Evolutionary conservation across 2,888 invertebrate genomes (phyloP).

Genomic region (Sicus ferrugineus): DNA sequence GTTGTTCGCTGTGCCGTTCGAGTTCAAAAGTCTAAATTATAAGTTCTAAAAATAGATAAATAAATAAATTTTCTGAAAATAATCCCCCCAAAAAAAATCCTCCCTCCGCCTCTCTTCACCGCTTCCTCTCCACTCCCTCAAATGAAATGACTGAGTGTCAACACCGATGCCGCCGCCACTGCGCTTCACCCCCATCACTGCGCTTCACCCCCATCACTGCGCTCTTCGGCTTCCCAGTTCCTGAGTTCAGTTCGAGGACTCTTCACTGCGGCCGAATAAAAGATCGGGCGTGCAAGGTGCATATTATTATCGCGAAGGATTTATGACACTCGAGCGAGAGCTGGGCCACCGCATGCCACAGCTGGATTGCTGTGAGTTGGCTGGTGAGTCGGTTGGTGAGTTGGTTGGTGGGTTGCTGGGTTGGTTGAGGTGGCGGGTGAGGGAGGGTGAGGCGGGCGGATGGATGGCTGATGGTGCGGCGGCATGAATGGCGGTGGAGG

Average conservation of each 20-base stretch:
- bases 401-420: neutral
- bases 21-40: constrained; percentile 41
- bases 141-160: neutral
- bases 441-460: constrained; percentile 1
- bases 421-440: neutral
- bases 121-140: neutral
- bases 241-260: too few species aligned
- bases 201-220: neutral
- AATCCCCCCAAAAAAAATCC: neutral
- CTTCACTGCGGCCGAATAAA: constrained; percentile 35
- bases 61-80: neutral
- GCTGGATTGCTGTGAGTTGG: constrained; percentile 8
- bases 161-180: neutral
- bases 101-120: too few species aligned
- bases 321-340: constrained; percentile 54
- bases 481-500: constrained; percentile 5
- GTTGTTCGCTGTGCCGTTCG: neutral
- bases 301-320: constrained; percentile 60
- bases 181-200: neutral
- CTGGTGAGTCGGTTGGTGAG: neutral
- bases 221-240: neutral
- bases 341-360: constrained; percentile 10
- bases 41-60: constrained; percentile 38
- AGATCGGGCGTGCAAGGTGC: constrained; percentile 53
- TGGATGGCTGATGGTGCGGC: neutral